Evolutionary conservation across 2,888 invertebrate genomes (phyloP).

Genomic region (Cetonia aurata): DNA sequence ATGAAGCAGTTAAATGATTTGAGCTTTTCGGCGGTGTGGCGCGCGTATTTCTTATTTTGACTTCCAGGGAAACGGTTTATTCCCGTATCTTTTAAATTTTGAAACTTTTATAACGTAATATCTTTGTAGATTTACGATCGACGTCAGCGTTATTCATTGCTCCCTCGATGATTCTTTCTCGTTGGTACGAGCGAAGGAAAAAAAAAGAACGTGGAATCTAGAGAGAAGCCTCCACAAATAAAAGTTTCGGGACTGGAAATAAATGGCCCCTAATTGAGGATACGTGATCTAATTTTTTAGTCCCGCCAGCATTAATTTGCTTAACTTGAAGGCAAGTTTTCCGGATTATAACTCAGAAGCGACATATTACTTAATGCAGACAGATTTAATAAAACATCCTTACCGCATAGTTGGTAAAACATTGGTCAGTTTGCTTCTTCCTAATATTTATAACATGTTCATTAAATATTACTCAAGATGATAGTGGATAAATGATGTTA

Average conservation of each 20-base stretch:
- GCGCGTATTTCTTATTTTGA: constrained; percentile 28
- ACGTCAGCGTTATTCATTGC: constrained; percentile 45
- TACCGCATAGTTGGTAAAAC: too few relatives aligned
- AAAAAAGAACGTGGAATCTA: constrained; percentile 2
- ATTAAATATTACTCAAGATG: constrained; percentile 7
- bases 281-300: constrained; percentile 38
- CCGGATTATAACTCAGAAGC: too few relatives aligned
- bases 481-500: neutral
- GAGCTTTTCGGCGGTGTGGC: constrained; percentile 23
- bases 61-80: constrained; percentile 24
- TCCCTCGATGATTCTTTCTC: constrained; percentile 1
- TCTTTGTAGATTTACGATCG: constrained; percentile 40
- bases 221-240: neutral
- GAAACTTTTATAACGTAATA: constrained; percentile 44
- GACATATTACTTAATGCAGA: too few relatives aligned
- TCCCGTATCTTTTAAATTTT: constrained; percentile 18
- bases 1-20: constrained; percentile 29
- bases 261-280: constrained; percentile 30
- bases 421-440: neutral
- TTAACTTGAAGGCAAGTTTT: too few relatives aligned
- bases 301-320: neutral
- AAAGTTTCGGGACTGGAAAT: constrained; percentile 11
- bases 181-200: neutral
- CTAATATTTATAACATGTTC: neutral
- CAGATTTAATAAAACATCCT: too few relatives aligned